Percentiles rank a stretch among this genome's conserved stretches.
These are phyloP conservation scores for Lucifuga dentata DNA, from an alignment of 2,113 vertebrate species.

Conservation along the genomic window DNA sequence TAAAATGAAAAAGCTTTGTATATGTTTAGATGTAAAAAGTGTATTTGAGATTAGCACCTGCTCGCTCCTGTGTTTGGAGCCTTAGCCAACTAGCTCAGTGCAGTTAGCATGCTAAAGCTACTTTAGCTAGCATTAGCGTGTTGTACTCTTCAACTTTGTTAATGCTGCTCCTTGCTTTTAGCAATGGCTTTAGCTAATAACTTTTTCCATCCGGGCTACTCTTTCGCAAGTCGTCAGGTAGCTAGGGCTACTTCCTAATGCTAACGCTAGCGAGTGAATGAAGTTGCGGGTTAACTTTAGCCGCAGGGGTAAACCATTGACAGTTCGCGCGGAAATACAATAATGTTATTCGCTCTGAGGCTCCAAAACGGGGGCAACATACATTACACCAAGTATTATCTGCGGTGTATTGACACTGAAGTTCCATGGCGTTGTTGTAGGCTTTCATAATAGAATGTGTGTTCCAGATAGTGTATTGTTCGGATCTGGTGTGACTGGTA, in stretches of 20 bases:
- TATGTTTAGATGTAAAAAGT: too few species aligned
- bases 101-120: constrained; percentile 60
- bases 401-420: too few species aligned
- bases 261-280: constrained; percentile 6
- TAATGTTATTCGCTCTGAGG: constrained; percentile 44
- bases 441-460: too few species aligned
- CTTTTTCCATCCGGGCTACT: accelerated
- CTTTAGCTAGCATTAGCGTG: constrained; percentile 31
- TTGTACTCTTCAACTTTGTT: too few species aligned
- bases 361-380: too few species aligned
- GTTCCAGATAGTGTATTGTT: too few species aligned
- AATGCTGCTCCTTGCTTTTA: neutral
- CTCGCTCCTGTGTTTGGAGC: constrained; percentile 42
- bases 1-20: too few species aligned
- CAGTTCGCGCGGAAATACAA: constrained; percentile 62
- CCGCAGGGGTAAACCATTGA: constrained; percentile 46
- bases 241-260: neutral
- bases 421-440: too few species aligned
- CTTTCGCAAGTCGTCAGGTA: neutral
- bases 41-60: neutral
- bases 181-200: too few species aligned
- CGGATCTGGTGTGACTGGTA: too few species aligned
- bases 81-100: constrained; percentile 17
- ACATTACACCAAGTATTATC: too few species aligned
- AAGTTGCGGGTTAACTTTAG: constrained; percentile 12